Evolutionary conservation across 2,888 invertebrate species (phyloP).

Genomic region (Aleiodes leptofemur): DNA sequence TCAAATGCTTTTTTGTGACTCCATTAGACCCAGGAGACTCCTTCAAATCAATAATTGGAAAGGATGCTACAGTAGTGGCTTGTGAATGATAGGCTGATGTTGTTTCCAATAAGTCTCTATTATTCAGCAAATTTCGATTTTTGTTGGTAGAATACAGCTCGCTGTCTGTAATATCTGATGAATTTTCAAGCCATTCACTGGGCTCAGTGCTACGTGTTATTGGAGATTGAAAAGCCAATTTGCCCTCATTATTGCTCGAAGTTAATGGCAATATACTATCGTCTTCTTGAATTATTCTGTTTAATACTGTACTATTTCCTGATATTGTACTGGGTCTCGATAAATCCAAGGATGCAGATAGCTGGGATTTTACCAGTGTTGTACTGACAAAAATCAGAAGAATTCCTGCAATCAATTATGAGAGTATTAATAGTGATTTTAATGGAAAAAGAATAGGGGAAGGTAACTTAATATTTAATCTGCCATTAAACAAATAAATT

Average conservation of each 20-base stretch:
- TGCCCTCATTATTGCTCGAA: slow-evolving; percentile 43
- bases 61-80: background rate
- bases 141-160: background rate
- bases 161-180: background rate
- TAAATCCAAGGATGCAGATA: slow-evolving; percentile 25
- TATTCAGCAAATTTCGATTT: slow-evolving; percentile 21
- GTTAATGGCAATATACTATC: slow-evolving; percentile 31
- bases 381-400: slow-evolving; percentile 49
- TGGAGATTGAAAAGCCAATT: slow-evolving; percentile 34
- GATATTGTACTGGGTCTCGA: slow-evolving; percentile 9
- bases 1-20: slow-evolving; percentile 30
- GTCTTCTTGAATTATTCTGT: slow-evolving; percentile 38
- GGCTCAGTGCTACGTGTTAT: slow-evolving; percentile 8
- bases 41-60: slow-evolving; percentile 1
- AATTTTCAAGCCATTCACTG: slow-evolving; percentile 18
- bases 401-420: slow-evolving; percentile 47
- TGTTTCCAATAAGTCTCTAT: background rate
- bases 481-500: too few relatives aligned
- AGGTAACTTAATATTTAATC: too few relatives aligned
- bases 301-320: slow-evolving; percentile 44
- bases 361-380: slow-evolving; percentile 46
- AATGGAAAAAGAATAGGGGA: background rate
- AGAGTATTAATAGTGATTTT: background rate
- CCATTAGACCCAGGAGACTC: background rate
- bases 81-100: background rate